phyloP scores from a whole-genome alignment of 2,797 vertebrate genomes.

The Petrocephalus sullivani region DNA sequence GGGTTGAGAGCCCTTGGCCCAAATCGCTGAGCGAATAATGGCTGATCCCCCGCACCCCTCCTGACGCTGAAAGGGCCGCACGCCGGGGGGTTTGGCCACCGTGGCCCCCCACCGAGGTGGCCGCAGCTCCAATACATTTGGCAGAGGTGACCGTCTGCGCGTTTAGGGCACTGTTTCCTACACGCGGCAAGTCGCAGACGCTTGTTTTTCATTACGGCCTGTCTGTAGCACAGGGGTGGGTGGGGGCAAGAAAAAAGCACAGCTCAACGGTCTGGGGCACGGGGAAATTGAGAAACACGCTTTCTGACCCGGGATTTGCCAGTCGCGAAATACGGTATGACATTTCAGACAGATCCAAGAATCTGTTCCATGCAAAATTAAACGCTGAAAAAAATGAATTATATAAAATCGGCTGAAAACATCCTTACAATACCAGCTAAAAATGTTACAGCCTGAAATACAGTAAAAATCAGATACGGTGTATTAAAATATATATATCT shows the following conservation, averaged over 20 bases:
- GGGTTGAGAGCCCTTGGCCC: neutral
- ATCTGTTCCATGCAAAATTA: neutral
- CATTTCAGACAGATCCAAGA: neutral
- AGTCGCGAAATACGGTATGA: neutral
- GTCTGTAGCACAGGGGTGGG: neutral
- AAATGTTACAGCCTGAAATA: neutral
- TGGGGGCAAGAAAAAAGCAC: neutral
- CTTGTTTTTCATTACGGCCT: conserved; percentile 5
- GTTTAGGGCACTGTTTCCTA: neutral
- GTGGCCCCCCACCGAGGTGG: neutral
- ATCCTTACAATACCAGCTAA: neutral
- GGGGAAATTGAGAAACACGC: neutral
- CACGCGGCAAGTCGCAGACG: neutral
- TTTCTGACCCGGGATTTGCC: neutral
- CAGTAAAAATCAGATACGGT: neutral
- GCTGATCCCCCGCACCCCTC: neutral
- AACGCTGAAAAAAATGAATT: neutral
- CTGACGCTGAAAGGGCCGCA: neutral
- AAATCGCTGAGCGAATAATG: neutral
- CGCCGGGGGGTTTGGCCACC: neutral
- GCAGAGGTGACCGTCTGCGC: neutral
- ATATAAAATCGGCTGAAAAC: neutral
- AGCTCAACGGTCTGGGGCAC: neutral
- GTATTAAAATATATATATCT: neutral
- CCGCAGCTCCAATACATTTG: neutral